Base-by-base conservation (phyloP, 1,140 invertebrate genomes). In the Drosophila busckii region DNA sequence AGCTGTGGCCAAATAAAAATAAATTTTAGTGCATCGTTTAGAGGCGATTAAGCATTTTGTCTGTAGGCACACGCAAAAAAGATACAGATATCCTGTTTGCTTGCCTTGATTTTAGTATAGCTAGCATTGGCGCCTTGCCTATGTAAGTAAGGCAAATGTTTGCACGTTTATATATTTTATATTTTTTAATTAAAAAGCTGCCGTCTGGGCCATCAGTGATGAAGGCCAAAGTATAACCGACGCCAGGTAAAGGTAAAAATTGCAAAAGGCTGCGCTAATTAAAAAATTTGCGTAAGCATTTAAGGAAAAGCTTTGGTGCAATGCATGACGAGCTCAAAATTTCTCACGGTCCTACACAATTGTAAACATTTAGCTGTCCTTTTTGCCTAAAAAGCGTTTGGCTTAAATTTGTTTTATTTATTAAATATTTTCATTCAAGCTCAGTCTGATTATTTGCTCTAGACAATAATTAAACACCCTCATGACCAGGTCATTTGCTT, bases 161-260 rank as follows among this genome's bases (percentile, higher is more conserved):
- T 54, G 34, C 15, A 16, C 16, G 40, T 52, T 50, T 46, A 19
- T 53, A 45, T 58, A 42, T 73, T 75, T 75, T 59, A 53, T 55
- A 58, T 50, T 58, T 76, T 76, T 76, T 76, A 76, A 76, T 76
- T 76, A 76, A 76, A 71, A 78, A 41, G 38, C 64, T 38, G 22
- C 55, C 45, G 41, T 67, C 56, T 60, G 28, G 6, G 50, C n/a
- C n/a, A n/a, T n/a, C n/a, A n/a, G n/a, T n/a, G n/a, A n/a, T n/a
- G n/a, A n/a, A n/a, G n/a, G n/a, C n/a, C n/a, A n/a, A n/a, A n/a
- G n/a, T n/a, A n/a, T n/a, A n/a, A n/a, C n/a, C n/a, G n/a, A n/a
- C n/a, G 22, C 7, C 35, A 53, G 60, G 41, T 59, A 60, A 20
- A 19, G 15, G 25, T 5, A 37, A 48, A 48, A 65, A 46, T 41